Conservation (phyloP, 1,140 invertebrate genomes). For the Brachionus plicatilis region DNA sequence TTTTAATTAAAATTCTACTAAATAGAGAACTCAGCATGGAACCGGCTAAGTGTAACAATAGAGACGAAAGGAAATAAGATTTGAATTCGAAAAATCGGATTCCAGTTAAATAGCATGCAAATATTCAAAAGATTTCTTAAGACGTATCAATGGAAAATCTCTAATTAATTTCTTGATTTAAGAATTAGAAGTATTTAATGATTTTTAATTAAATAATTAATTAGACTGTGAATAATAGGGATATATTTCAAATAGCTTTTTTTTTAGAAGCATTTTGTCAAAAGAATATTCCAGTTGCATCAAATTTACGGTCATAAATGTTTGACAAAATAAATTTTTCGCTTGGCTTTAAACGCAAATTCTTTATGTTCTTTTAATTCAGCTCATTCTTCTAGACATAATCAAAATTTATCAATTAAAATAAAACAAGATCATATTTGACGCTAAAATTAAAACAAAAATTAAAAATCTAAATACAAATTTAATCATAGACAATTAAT, state of each 20-base stretch:
- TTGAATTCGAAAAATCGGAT: not conserved
- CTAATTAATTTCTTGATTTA: slow-evolving; percentile 21
- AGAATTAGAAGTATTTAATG: slow-evolving; percentile 26
- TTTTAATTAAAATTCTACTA: not conserved
- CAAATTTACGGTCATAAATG: slow-evolving; percentile 34
- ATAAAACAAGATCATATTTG: not conserved
- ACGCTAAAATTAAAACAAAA: not conserved
- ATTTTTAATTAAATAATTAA: slow-evolving; percentile 35
- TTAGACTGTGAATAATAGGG: slow-evolving; percentile 36
- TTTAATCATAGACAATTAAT: not conserved
- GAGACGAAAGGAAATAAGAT: not conserved
- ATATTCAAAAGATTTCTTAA: slow-evolving; percentile 4
- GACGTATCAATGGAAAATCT: not conserved
- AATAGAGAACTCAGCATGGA: slow-evolving; percentile 12
- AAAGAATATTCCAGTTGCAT: not conserved
- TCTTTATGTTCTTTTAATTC: not conserved
- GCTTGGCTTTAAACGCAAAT: not conserved
- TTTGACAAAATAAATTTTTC: slow-evolving; percentile 6
- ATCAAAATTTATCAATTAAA: not conserved
- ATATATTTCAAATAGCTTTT: not conserved
- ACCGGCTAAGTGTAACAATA: not conserved
- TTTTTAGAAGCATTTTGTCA: not conserved
- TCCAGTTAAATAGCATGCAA: not conserved
- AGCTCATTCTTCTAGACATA: not conserved
- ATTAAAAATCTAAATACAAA: not conserved